Percentiles rank a stretch among this genome's conserved stretches.
These are phyloP conservation scores for Bucco capensis DNA, from an alignment of 2,113 vertebrate species.

Conservation along the genomic window DNA sequence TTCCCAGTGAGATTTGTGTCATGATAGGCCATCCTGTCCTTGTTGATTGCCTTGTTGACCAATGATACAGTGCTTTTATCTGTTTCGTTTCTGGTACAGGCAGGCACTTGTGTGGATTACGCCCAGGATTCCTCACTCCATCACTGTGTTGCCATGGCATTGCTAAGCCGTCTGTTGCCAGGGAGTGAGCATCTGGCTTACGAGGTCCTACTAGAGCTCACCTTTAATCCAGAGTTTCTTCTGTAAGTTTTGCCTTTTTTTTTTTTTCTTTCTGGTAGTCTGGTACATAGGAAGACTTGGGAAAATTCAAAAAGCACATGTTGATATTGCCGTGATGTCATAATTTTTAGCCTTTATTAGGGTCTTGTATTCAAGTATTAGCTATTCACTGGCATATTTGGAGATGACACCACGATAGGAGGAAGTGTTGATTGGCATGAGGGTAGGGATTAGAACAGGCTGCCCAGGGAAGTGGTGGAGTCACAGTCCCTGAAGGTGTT, in stretches of 20 bases:
- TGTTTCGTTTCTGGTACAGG: constrained; percentile 72
- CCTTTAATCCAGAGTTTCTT: constrained; percentile 88
- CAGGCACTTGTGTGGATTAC: constrained; percentile 67
- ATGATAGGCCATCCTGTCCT: not conserved
- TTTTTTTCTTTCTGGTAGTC: not conserved
- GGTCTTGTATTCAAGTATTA: not conserved
- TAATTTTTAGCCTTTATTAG: not conserved
- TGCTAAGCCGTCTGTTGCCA: constrained; percentile 86
- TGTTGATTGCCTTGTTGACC: not conserved
- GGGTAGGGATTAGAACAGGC: too few species aligned
- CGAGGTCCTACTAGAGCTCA: constrained; percentile 79
- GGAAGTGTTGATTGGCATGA: too few species aligned
- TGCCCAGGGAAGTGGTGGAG: too few species aligned
- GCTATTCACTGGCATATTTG: too few species aligned
- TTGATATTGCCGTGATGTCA: not conserved
- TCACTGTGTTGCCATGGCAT: constrained; percentile 83
- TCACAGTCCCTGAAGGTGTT: too few species aligned
- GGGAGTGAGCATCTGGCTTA: constrained; percentile 88
- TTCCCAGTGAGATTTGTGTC: not conserved
- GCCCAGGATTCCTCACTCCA: constrained; percentile 75
- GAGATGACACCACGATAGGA: too few species aligned
- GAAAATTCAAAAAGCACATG: not conserved
- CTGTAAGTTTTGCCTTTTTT: constrained; percentile 79
- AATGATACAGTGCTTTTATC: not conserved
- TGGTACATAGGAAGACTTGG: not conserved